A percentile compares a stretch with the other conserved stretches of the same genome.
Conservation (phyloP, 2,888 invertebrate species). For the Cryptocephalus moraei region DNA sequence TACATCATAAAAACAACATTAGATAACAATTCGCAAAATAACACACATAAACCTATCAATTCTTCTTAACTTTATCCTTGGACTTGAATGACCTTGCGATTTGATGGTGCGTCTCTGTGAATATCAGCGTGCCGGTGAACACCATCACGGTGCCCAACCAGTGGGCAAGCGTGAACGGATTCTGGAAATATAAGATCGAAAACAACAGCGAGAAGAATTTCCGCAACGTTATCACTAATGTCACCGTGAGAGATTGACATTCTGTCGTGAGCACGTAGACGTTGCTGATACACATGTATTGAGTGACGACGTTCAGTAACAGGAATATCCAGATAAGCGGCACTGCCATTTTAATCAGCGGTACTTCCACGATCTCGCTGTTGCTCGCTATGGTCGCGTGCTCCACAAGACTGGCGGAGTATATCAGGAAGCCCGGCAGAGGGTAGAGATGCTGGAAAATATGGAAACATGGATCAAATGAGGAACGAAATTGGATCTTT, state of each 20-base stretch:
- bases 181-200: constrained; percentile 89
- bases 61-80: too few species aligned
- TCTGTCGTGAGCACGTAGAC: constrained; percentile 92
- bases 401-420: constrained; percentile 65
- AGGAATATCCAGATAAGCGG: constrained; percentile 73
- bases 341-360: constrained; percentile 49
- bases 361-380: constrained; percentile 48
- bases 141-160: constrained; percentile 87
- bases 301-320: constrained; percentile 74
- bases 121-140: constrained; percentile 74
- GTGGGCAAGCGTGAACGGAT: constrained; percentile 85
- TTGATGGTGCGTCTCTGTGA: constrained; percentile 13
- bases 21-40: too few species aligned
- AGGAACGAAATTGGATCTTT: too few species aligned
- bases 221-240: constrained; percentile 87
- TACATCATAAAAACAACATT: too few species aligned
- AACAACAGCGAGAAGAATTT: constrained; percentile 94
- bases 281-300: constrained; percentile 89
- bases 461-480: constrained; percentile 1
- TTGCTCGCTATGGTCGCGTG: constrained; percentile 64
- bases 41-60: too few species aligned
- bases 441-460: constrained; percentile 72
- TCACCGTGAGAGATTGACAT: constrained; percentile 88
- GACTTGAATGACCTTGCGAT: neutral
- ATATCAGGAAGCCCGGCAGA: constrained; percentile 77